Evolutionary conservation across 2,888 invertebrate genomes (phyloP), one percentile per base, ranked within the genome.

Genomic region (Micoletzkya japonica): DNA sequence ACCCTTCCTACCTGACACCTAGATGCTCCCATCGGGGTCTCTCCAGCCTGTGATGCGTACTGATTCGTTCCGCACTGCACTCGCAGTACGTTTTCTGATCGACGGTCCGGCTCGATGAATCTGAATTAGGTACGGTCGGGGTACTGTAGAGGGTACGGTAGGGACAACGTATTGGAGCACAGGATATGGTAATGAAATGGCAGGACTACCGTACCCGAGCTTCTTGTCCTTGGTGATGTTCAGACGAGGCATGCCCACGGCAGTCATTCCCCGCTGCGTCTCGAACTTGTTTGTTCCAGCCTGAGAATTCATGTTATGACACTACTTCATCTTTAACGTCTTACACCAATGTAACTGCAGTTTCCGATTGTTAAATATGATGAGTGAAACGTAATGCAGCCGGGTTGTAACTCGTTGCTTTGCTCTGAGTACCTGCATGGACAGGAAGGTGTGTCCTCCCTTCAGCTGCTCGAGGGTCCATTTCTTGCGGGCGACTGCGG

Each of bases 261-360:
- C 84, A 14, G 84, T 84, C 84, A 84, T 84, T 70, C 84, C 84
- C 34, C 71, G 73, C 70, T 84, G 84, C 54, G 82, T 75, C 66
- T 85, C 84, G 75, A 83, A 84, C 70, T 80, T 80, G 80, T 84
- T 84, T 66, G 84, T 85, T n/a, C 78, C 84, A 28, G 84, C 77
- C 73, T 80, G 80, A 4, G 32, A 56, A 30, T n/a, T n/a, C n/a
- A n/a, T n/a, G n/a, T n/a, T n/a, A n/a, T n/a, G n/a, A n/a, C n/a
- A n/a, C n/a, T n/a, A n/a, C n/a, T n/a, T n/a, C n/a, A n/a, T n/a
- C n/a, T n/a, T n/a, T n/a, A n/a, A n/a, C n/a, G n/a, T n/a, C n/a
- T n/a, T n/a, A n/a, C n/a, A n/a, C n/a, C n/a, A n/a, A n/a, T n/a
- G n/a, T n/a, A n/a, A n/a, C n/a, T n/a, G n/a, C n/a, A n/a, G n/a